These are phyloP conservation scores for Acanthosepion pharaonis DNA, from an alignment of 2,888 invertebrate species.

Conservation along the genomic window DNA sequence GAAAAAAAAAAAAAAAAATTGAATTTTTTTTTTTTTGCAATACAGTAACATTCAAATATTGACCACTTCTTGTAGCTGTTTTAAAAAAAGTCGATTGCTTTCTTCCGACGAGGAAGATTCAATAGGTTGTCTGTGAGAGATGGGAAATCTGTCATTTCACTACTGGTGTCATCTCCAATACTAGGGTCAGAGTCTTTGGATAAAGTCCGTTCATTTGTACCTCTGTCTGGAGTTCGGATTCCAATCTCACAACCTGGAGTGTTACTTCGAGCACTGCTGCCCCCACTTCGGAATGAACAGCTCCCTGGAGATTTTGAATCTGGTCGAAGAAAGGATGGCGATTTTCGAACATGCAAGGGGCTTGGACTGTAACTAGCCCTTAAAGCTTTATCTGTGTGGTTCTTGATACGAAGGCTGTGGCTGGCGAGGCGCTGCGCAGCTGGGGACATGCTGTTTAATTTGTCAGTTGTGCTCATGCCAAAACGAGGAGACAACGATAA, in stretches of 20 bases:
- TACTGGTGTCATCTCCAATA: conserved; percentile 54
- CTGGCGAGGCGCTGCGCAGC: conserved; percentile 92
- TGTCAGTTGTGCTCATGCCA: conserved; percentile 79
- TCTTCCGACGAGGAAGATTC: conserved; percentile 80
- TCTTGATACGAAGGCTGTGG: conserved; percentile 79
- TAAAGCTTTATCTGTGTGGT: conserved; percentile 77
- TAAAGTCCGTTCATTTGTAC: conserved; percentile 33
- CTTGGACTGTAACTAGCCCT: conserved; percentile 79
- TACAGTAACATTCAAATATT: background rate
- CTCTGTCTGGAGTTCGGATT: background rate
- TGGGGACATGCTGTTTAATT: conserved; percentile 93
- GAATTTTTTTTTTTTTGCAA: background rate
- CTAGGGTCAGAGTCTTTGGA: background rate
- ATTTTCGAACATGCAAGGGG: conserved; percentile 67
- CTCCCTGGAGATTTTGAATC: conserved; percentile 55
- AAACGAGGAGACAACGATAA: conserved; percentile 58
- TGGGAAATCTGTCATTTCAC: conserved; percentile 75
- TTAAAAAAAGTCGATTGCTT: conserved; percentile 87
- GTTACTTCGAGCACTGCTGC: conserved; percentile 45
- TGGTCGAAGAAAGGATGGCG: conserved; percentile 51
- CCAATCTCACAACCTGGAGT: background rate
- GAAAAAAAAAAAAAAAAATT: background rate
- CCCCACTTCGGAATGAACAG: conserved; percentile 52
- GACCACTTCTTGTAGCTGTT: no score
- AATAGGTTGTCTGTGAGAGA: conserved; percentile 88